Conservation (phyloP, 2,797 vertebrate genomes). For the Diglossa cyanea region DNA sequence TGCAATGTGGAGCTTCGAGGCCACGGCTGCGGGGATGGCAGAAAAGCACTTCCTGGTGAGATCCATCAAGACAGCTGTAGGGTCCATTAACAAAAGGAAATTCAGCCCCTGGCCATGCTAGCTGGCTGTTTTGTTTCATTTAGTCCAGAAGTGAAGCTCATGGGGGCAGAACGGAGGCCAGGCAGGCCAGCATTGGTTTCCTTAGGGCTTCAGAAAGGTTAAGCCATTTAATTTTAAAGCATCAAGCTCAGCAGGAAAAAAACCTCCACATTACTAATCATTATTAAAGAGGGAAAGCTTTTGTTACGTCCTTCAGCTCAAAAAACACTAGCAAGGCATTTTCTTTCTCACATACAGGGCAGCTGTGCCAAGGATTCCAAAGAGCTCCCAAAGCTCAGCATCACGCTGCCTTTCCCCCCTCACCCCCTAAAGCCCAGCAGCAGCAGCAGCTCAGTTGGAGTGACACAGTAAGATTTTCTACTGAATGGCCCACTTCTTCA, state of each 20-base stretch:
- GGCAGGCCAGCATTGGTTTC: background rate
- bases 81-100: background rate
- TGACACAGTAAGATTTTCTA: background rate
- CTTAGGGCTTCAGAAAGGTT: background rate
- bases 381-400: background rate
- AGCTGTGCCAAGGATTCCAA: background rate
- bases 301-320: background rate
- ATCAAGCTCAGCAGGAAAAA: background rate
- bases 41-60: background rate
- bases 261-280: rapidly evolving
- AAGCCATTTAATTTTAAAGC: background rate
- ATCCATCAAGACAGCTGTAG: background rate
- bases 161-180: background rate
- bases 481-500: background rate
- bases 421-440: background rate
- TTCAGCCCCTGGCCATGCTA: background rate
- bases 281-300: background rate
- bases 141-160: background rate
- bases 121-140: background rate
- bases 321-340: background rate
- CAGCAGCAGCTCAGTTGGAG: background rate
- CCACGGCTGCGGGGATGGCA: background rate
- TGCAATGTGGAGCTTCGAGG: background rate
- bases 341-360: background rate
- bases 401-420: rapidly evolving